Evolutionary conservation across 2,113 vertebrate genomes (phyloP).

Genomic region (Paratilapia polleni): DNA sequence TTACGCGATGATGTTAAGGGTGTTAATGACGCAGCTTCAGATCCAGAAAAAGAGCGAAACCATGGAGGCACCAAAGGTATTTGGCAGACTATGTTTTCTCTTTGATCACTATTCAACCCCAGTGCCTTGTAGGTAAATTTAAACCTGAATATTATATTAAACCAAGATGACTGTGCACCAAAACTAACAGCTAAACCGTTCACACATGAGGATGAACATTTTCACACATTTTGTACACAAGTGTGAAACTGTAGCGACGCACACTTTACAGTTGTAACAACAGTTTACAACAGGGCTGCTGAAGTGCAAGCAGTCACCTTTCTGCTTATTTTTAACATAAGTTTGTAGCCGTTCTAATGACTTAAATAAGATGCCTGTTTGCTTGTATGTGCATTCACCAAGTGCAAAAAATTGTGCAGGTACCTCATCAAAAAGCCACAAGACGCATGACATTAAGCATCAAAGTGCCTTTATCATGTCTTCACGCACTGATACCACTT

Average conservation of each 20-base stretch:
- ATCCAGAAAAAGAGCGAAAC: neutral
- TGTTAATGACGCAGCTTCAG: neutral
- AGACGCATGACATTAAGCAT: neutral
- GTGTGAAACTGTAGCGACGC: neutral
- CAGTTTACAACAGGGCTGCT: neutral
- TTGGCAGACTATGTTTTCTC: neutral
- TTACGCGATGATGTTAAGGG: neutral
- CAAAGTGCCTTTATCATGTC: neutral
- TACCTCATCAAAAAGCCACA: neutral
- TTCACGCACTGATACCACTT: neutral
- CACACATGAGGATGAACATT: neutral
- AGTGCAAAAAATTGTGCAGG: neutral
- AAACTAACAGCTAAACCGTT: neutral
- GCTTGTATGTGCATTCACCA: neutral
- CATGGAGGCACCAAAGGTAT: slow-evolving; percentile 17
- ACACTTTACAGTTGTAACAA: neutral
- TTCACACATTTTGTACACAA: neutral
- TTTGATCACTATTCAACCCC: neutral
- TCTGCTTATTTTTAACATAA: neutral
- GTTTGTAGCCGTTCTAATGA: neutral
- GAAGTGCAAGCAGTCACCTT: neutral
- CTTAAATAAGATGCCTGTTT: neutral
- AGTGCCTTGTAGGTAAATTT: too few relatives aligned
- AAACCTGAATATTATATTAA: too few relatives aligned
- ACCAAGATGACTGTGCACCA: neutral